Evolutionary conservation across 2,888 invertebrate genomes (phyloP), one percentile per base, ranked within the genome.

Genomic region (Diarsia rubi): DNA sequence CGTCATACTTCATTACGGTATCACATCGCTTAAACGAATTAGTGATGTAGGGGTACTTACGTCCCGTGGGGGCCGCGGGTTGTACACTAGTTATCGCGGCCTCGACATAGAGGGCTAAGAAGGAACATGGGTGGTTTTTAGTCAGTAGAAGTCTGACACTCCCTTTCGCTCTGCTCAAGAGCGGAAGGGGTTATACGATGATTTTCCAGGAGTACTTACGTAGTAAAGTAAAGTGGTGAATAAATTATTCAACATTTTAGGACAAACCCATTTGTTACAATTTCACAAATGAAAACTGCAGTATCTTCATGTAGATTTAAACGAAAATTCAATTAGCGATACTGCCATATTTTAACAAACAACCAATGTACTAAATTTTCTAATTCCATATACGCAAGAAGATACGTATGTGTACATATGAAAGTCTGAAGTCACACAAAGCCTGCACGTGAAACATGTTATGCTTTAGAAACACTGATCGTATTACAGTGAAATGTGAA

Each of bases 401-500:
- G n/a, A 69, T 68, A 71, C 57, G 49, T 71, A 71, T 62, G 49
- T 71, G 64, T 71, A 54, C 19, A 49, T 31, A 68, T 49, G 14
- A 27, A 54, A 73, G n/a, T 12, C 14, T 73, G 63, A 69, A 47
- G 69, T 78, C 49, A 79, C 31, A 73, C 52, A 63, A 31, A 60
- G 65, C 67, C 52, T 80, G 68, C 69, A 82, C 24, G 31, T 69
- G 31, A 78, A 82, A 78, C 68, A 65, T 72, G 45, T 70, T 57
- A 70, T 54, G 66, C 14, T 70, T 67, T 45, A 60, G 64, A 78
- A 71, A 72, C 72, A 78, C 2, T 49, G 59, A 64, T 60, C 31
- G 60, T 44, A 67, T 69, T 71, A 76, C 31, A 67, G n/a, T 52
- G 66, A 79, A 69, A 81, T 69, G 66, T 66, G 27, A 83, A 81